phyloP scores from a whole-genome alignment of 2,888 invertebrate genomes.

The Margaritifera margaritifera region DNA sequence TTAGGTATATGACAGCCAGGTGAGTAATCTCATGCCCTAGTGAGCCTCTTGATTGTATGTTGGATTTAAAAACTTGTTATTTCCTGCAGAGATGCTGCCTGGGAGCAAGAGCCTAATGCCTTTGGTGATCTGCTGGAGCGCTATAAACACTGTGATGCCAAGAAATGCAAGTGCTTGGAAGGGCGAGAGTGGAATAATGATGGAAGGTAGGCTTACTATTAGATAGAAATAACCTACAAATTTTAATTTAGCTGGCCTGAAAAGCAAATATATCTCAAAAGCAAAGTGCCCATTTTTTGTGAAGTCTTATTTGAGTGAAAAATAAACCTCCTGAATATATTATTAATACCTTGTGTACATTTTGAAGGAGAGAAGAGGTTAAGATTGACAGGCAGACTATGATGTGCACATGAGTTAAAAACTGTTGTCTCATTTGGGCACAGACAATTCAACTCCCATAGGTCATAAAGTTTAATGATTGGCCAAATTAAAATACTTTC shows the following conservation, averaged over 20 bases:
- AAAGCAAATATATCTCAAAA: neutral
- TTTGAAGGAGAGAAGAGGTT: no score
- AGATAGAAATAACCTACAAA: neutral
- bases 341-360: no score
- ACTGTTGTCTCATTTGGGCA: no score
- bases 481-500: no score
- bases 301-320: no score
- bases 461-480: no score
- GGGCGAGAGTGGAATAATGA: conserved; percentile 75
- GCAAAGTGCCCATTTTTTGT: neutral
- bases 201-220: conserved; percentile 51
- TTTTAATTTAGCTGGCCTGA: neutral
- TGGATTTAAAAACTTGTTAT: neutral
- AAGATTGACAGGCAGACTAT: no score
- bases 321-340: no score
- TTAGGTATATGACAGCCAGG: neutral
- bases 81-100: conserved; percentile 83
- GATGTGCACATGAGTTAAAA: no score
- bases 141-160: conserved; percentile 78
- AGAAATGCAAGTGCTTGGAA: conserved; percentile 77
- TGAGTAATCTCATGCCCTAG: no score
- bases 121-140: conserved; percentile 82
- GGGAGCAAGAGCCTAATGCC: conserved; percentile 86
- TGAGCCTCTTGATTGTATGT: neutral
- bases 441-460: no score